Percentiles rank a stretch among this genome's conserved stretches.
Conservation (phyloP, 2,113 vertebrate genomes). For the Eublepharis macularius region DNA sequence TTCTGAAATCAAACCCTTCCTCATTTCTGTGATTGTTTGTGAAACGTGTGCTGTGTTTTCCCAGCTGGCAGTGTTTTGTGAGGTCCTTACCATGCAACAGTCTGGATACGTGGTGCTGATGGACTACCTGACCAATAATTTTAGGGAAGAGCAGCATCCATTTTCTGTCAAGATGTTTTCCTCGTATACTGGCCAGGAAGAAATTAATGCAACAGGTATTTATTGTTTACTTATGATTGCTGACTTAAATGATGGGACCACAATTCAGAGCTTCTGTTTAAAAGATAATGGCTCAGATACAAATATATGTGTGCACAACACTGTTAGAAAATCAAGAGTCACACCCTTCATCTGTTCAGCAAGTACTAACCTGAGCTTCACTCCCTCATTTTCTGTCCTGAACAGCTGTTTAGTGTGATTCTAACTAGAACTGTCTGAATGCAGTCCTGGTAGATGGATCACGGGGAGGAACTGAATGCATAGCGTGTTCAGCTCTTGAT, state of each 20-base stretch:
- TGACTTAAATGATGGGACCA: not conserved
- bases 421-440: not conserved
- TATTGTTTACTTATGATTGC: slow-evolving; percentile 36
- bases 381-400: not conserved
- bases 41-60: slow-evolving; percentile 33
- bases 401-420: not conserved
- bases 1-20: not conserved
- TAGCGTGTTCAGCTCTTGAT: not conserved
- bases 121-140: slow-evolving; percentile 98
- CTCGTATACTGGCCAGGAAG: slow-evolving; percentile 94
- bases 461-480: not conserved
- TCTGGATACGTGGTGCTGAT: slow-evolving; percentile 96
- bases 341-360: not conserved
- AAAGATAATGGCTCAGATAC: not conserved
- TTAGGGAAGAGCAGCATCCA: slow-evolving; percentile 87
- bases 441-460: not conserved
- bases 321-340: not conserved
- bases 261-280: slow-evolving; percentile 27
- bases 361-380: not conserved
- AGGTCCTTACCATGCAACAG: slow-evolving; percentile 98
- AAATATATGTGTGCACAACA: not conserved
- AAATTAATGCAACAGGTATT: slow-evolving; percentile 88
- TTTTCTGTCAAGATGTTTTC: slow-evolving; percentile 95
- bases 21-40: slow-evolving; percentile 15
- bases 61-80: slow-evolving; percentile 93